Base-by-base conservation (phyloP, 2,888 invertebrate genomes). In the Scaptomyza cyrtandrae region DNA sequence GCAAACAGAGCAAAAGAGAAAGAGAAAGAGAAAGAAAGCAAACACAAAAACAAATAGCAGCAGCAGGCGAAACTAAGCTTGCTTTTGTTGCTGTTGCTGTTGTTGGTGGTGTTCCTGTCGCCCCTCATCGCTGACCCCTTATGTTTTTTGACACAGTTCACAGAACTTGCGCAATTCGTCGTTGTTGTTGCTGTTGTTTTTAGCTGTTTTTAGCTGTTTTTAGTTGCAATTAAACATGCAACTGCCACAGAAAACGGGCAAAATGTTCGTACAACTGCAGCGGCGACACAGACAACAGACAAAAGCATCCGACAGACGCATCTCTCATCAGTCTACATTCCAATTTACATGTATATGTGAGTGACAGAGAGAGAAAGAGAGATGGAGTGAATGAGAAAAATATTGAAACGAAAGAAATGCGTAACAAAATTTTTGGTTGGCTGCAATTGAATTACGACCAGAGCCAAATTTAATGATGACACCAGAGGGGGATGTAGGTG, bases 191-290 rank as follows among this genome's bases (percentile, higher is more conserved):
- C 16, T 16, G 41, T 14, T 41, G 41, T 41, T 39, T 41, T 41
- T 41, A 41, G 41, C 41, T 41, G 41, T 78, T 88, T 86, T 86
- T 83, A 78, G 41, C 41, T 41, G 41, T 78, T 88, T 86, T 86
- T 83, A 78, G 84, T 83, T 88, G 88, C 85, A 85, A 85, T 85
- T 85, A 85, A 88, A 88, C 84, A 83, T 88, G 88, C 74, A 71
- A 77, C 84, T 85, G 74, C 75, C 71, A 70, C 73, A 58, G 55
- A 45, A 61, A 74, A 60, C 50, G 73, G 54, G 67, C 67, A 73
- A 65, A 56, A 33, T 33, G 33, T 33, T 6, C 52, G 49, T 63
- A 59, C 69, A 73, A 64, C 75, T 61, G 67, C 58, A 58, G 33
- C 35, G 35, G 35, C 35, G 35, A 35, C 49, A 55, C 49, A 14